phyloP scores from a whole-genome alignment of 1,140 invertebrate species.

The Caerostris extrusa region DNA sequence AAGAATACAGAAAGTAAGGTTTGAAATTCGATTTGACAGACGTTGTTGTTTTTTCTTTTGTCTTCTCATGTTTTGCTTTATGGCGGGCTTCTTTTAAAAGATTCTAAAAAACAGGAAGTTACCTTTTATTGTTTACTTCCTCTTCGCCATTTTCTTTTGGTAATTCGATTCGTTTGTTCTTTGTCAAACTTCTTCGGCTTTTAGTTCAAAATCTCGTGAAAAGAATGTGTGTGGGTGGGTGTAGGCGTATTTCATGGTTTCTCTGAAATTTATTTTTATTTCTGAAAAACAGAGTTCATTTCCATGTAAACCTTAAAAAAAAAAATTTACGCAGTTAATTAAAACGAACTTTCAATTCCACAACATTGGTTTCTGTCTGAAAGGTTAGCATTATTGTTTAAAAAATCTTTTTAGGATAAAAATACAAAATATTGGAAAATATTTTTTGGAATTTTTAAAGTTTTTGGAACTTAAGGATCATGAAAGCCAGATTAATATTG shows the following conservation, averaged over 20 bases:
- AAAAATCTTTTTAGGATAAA: too few species aligned
- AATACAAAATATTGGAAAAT: too few species aligned
- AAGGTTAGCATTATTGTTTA: too few species aligned
- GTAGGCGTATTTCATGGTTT: neutral
- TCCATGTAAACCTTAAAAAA: neutral
- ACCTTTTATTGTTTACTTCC: constrained; percentile 5
- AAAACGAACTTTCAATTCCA: too few species aligned
- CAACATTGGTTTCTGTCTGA: neutral
- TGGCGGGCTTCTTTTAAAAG: constrained; percentile 45
- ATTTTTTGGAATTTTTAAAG: too few species aligned
- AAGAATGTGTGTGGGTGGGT: neutral
- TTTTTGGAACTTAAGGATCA: too few species aligned
- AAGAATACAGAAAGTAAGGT: neutral
- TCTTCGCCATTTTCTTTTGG: constrained; percentile 4
- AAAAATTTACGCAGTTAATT: neutral
- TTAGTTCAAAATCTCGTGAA: constrained; percentile 15
- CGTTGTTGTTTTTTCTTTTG: neutral
- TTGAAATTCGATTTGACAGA: constrained; percentile 67
- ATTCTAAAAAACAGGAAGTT: constrained; percentile 42
- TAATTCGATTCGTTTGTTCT: constrained; percentile 26
- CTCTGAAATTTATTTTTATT: neutral
- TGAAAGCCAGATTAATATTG: too few species aligned
- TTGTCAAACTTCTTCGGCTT: constrained; percentile 29
- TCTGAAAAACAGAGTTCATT: neutral
- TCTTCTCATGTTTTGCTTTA: constrained; percentile 33